Base-by-base conservation (phyloP, 1,140 invertebrate species). In the Drosophila triauraria region DNA sequence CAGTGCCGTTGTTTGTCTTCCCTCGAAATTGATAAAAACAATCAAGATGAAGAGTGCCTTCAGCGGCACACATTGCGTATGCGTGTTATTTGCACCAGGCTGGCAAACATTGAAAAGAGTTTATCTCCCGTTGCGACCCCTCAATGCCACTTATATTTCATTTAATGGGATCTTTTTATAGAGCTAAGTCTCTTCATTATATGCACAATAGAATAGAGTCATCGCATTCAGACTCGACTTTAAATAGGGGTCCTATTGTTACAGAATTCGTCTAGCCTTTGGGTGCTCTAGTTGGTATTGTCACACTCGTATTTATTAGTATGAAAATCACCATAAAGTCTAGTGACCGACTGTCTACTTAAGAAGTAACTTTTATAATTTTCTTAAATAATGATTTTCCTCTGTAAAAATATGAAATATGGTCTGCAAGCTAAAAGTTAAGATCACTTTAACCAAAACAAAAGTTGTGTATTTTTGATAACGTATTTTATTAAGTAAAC, bases 61-160 rank as follows among this genome's bases (percentile, higher is more conserved):
- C 38, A 62, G 44, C 35, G 60, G 43, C 40, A 58, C 70, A 78
- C 78, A 57, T 62, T 63, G 82, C 82, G 82, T 84, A 81, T 86
- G 77, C 84, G 83, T 83, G 85, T 51, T 79, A 79, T 84, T 84
- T 84, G 82, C 54, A 71, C 20, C 38, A 23, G 15, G 13, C 35
- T 43, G 32, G 62, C 62, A 68, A 68, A 60, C 62, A 60, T 48
- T 60, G 43, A 10, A 69, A 56, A 69, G 74, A 77, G 54, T 57
- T 86, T 82, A 82, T 75, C 61, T 63, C 23, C 42, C 32, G 25
- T 12, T 46, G 60, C 61, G 43, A 75, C 30, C 69, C 64, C 58
- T 78, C 70, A 86, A 79, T 87, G 82, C 75, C 82, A 76, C 40
- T 59, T 63, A 38, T 70, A 57, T 76, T 9, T 25, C 43, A 64